Conservation (phyloP, 2,797 vertebrate genomes). For the Helostoma temminkii region DNA sequence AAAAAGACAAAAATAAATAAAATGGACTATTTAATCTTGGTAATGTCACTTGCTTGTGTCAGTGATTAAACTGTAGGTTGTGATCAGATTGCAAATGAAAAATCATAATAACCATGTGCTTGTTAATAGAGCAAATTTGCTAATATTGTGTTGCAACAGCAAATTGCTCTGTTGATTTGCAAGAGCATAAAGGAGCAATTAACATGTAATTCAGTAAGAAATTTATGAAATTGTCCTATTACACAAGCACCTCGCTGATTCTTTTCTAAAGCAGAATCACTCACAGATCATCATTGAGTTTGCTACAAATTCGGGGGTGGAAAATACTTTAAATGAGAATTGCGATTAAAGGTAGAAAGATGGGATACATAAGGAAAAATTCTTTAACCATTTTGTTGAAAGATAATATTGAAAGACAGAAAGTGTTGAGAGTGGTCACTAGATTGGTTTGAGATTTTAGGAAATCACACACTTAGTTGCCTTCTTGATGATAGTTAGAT, state of each 20-base stretch:
- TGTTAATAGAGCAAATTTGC: slow-evolving; percentile 47
- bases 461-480: too few species aligned
- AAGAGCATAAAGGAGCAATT: slow-evolving; percentile 47
- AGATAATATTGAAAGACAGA: not conserved
- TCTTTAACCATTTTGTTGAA: not conserved
- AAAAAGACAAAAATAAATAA: slow-evolving; percentile 4
- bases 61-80: not conserved
- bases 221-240: slow-evolving; percentile 37
- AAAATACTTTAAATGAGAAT: not conserved
- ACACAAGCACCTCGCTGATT: slow-evolving; percentile 15
- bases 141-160: slow-evolving; percentile 45
- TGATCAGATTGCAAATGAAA: slow-evolving; percentile 20
- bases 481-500: too few species aligned
- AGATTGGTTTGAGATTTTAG: too few species aligned
- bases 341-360: slow-evolving; percentile 11
- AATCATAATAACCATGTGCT: slow-evolving; percentile 38
- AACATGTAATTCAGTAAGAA: slow-evolving; percentile 41
- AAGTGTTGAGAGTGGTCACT: not conserved
- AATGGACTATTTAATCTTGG: slow-evolving; percentile 11
- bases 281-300: slow-evolving; percentile 1
- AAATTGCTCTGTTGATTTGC: slow-evolving; percentile 54
- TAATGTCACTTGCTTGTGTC: not conserved
- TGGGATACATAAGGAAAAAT: not conserved
- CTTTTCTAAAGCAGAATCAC: slow-evolving; percentile 2
- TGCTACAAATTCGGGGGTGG: slow-evolving; percentile 15